Conservation (phyloP, 2,888 invertebrate genomes). For the Synergus itoensis region DNA sequence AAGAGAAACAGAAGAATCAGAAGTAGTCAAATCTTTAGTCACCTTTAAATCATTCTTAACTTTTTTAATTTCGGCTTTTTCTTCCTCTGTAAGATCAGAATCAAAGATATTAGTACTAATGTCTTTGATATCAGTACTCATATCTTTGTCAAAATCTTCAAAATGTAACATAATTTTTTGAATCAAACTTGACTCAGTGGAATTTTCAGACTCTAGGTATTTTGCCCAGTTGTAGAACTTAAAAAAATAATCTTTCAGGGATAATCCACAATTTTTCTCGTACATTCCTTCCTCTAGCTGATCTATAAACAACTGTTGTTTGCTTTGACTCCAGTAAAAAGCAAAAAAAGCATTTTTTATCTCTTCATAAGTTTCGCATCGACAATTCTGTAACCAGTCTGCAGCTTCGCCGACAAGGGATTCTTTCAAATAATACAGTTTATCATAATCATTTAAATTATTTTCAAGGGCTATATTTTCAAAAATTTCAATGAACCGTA, state of each 20-base stretch:
- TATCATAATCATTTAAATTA: slow-evolving; percentile 7
- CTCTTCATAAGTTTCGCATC: background rate
- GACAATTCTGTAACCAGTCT: background rate
- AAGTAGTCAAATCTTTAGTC: no score
- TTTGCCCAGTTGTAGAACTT: background rate
- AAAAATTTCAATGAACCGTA: background rate
- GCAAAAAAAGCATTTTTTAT: background rate
- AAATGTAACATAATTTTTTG: background rate
- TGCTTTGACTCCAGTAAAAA: background rate
- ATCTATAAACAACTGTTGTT: background rate
- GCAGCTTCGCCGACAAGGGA: background rate
- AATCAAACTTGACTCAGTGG: background rate
- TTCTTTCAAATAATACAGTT: background rate
- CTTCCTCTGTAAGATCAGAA: no score
- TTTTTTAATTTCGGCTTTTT: no score
- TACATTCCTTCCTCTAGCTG: background rate
- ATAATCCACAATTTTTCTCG: background rate
- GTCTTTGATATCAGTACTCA: no score
- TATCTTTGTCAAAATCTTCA: background rate
- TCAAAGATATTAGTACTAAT: no score
- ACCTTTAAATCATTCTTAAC: no score
- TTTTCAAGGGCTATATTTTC: background rate
- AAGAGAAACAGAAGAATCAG: no score
- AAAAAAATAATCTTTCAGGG: background rate
- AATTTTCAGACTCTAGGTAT: background rate